Evolutionary conservation across 2,888 invertebrate species (phyloP), one percentile per base, ranked within the genome.

Genomic region (Incurvaria masculella): DNA sequence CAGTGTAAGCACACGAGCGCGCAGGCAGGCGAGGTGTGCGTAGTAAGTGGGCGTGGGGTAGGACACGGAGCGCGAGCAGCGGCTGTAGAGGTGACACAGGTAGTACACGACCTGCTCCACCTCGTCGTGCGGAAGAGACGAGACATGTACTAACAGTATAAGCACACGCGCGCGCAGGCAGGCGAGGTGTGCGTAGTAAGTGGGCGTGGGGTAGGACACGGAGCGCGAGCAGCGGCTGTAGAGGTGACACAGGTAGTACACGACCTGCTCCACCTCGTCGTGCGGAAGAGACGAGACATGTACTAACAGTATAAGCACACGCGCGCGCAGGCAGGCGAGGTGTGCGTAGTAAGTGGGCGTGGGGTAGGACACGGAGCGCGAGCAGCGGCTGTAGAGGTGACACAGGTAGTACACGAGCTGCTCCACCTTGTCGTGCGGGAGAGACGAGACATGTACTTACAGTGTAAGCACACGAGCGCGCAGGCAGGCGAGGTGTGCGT

Each of bases 331-430:
- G 11, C 91, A 92, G n/a, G 88, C 91, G 45, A 92, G 81, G 70
- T 93, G 92, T 14, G 92, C 91, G 66, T 93, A 89, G 69, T 93
- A 93, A 0, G 92, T 92, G 1, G 93, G 92, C 2, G 92, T 89
- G 4, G 92, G 92, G 71, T 92, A 92, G 14, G 91, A 91, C 0
- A 93, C 92, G 38, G 91, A 75, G 58, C 94, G 79, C 53, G 86
- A 88, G 63, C 94, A 94, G 4, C 95, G 83, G 1, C 89, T 82
- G 70, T 91, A 95, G 74, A 92, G 71, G 63, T 94, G 92, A 61
- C 94, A 94, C 44, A 96, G 69, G 62, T 88, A 88, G 68, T 87
- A 94, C 0, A 93, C 87, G 51, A 94, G 64, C 55, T 84, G 80
- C 61, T 95, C 91, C 44, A 95, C 79, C 49, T 89, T 83, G 63